Evolutionary conservation across 1,140 invertebrate species (phyloP).

Genomic region (Homarus americanus): DNA sequence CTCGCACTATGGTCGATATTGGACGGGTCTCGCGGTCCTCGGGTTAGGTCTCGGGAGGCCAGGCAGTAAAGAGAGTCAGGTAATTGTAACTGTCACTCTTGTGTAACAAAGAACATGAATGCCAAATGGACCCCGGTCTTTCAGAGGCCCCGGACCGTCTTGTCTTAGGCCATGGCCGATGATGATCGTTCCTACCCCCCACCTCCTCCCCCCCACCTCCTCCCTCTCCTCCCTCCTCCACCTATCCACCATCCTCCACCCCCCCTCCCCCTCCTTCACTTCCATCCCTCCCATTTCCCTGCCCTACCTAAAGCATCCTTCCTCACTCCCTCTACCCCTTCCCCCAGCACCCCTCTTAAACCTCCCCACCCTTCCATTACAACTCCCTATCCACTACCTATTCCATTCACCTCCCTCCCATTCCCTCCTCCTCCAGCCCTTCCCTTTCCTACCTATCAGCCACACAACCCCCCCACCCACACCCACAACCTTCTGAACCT

Average conservation of each 20-base stretch:
- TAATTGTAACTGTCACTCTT: conserved; percentile 63
- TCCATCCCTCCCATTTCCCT: neutral
- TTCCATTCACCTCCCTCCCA: neutral
- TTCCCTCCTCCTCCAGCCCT: neutral
- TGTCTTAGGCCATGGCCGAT: conserved; percentile 34
- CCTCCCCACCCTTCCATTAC: neutral
- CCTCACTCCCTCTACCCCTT: neutral
- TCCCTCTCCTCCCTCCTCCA: neutral
- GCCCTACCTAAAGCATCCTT: neutral
- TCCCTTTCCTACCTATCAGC: neutral
- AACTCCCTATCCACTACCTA: neutral
- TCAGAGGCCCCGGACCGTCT: conserved; percentile 34
- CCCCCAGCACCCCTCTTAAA: neutral
- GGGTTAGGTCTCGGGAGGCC: neutral
- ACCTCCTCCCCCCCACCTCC: neutral
- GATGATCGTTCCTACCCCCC: neutral
- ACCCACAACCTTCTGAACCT: neutral
- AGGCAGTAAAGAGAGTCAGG: conserved; percentile 57
- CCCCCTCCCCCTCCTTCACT: neutral
- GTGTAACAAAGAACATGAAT: conserved; percentile 68
- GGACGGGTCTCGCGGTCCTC: neutral
- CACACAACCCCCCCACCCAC: neutral
- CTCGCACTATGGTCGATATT: neutral
- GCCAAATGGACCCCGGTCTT: conserved; percentile 54
- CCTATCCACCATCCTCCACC: neutral